Conservation (phyloP, 2,797 vertebrate genomes). For the Pogoniulus pusillus region DNA sequence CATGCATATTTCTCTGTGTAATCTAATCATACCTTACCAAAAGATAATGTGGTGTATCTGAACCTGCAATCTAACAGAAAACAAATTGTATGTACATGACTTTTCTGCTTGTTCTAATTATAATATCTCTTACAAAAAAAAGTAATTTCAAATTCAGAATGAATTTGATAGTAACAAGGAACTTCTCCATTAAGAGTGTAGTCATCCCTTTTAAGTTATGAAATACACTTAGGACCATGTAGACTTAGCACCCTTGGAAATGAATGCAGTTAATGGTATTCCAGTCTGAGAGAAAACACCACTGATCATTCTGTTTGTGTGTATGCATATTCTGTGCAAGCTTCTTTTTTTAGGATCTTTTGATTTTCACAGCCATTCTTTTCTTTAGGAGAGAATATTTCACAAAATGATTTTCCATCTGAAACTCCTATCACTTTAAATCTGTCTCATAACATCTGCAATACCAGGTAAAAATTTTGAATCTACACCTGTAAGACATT, state of each 20-base stretch:
- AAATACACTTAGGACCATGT: background rate
- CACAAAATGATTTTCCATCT: constrained; percentile 73
- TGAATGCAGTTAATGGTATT: background rate
- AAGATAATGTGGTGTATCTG: background rate
- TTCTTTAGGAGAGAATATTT: constrained; percentile 75
- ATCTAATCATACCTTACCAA: background rate
- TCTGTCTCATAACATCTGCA: constrained; percentile 79
- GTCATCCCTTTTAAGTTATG: background rate
- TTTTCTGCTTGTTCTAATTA: background rate
- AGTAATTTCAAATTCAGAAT: background rate
- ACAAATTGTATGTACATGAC: accelerated
- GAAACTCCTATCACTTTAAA: constrained; percentile 78
- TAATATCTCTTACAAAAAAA: background rate
- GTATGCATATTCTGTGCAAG: constrained; percentile 18
- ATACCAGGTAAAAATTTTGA: constrained; percentile 73
- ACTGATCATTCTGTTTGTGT: background rate
- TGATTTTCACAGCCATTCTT: constrained; percentile 59
- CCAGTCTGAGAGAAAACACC: background rate
- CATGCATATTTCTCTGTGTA: background rate
- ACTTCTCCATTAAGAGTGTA: background rate
- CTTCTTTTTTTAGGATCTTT: constrained; percentile 44
- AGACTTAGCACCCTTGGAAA: background rate
- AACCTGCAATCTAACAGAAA: background rate
- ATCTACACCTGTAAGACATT: constrained; percentile 6
- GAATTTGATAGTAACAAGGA: background rate